Evolutionary conservation across 2,113 vertebrate species (phyloP), one percentile per base, ranked within the genome.

Genomic region (Morone saxatilis): DNA sequence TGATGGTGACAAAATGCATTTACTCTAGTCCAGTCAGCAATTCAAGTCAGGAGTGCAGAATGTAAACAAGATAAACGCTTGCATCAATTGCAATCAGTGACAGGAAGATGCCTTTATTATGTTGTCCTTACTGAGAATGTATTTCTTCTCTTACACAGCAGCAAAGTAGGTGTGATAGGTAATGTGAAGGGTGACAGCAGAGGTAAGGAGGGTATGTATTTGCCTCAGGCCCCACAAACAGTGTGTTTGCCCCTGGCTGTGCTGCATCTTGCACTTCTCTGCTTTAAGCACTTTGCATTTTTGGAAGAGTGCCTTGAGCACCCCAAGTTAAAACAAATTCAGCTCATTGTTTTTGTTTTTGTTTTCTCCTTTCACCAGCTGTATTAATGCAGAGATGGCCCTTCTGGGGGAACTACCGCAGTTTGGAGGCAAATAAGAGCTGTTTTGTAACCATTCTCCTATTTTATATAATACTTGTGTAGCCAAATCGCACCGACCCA

Each of bases 271-370:
- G 63, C 54, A 41, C 36, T 81, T 77, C 62, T 70, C 54, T 45
- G 80, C 86, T 90, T 62, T 56, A 73, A 82, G 71, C 83, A 72
- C 57, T 43, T 86, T 80, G 70, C 59, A 81, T 56, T 79, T 85
- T 70, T 79, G 65, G 81, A 83, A 56, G 53, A 56, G 47, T 14
- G 89, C 84, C 75, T 57, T 72, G 25, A 90, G 82, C 77, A 2
- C 12, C 80, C 65, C 2, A 7, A 70, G 50, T 72, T 80, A 38
- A 84, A 81, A 68, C 60, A 43, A 67, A 87, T 71, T 85, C 62
- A 43, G 17, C 45, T 63, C 50, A 62, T 60, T 85, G 74, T 69
- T 71, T 78, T 80, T 81, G 71, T 84, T 73, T 78, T 75, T 51
- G 43, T 61, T 62, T 4, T 25, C 43, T 47, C 61, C 65, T 48